Base-by-base conservation (phyloP, 1,140 invertebrate genomes). In the Cyclina sinensis region DNA sequence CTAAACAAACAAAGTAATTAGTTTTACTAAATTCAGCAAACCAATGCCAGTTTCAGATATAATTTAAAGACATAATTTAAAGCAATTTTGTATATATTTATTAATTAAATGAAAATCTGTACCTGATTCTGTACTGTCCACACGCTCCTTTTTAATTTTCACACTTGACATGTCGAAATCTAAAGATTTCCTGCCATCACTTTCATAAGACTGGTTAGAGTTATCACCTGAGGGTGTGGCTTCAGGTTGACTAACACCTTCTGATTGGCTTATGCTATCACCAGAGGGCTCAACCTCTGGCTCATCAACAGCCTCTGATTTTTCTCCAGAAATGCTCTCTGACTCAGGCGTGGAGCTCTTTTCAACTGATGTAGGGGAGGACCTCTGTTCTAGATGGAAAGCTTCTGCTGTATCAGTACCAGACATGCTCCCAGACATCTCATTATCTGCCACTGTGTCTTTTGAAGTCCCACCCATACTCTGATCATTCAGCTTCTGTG, bases 151-250 rank as follows among this genome's bases (percentile, higher is more conserved):
- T 32, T 81, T 81, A 1, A 81, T 81, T 21, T 43, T 39, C 0
- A 81, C 37, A 43, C n/a, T 37, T n/a, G 37, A 39, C 39, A 81
- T 81, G 21, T 62, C 54, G 39, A 54, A 62, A n/a, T 4, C 48
- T 21, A 16, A 11, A 35, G 79, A 43, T 27, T 62, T 35, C 3
- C 24, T 54, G 14, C 12, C 21, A 24, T 35, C 37, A 32, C 24
- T 65, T 24, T 35, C 79, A 9, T 46, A 30, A 16, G 54, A n/a
- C 59, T 80, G 48, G 54, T 43, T 59, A 46, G 24, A 46, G 24
- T 78, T 78, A 48, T 78, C 73, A 78, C 43, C 27, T 48, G 73
- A 51, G 30, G 73, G 73, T 48, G 73, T 78, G 73, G 14, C 73
- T 30, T 54, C 73, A 18, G 39, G 14, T n/a, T 78, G 43, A 46